phyloP scores from a whole-genome alignment of 1,140 invertebrate species.

The Bombus fervidus region DNA sequence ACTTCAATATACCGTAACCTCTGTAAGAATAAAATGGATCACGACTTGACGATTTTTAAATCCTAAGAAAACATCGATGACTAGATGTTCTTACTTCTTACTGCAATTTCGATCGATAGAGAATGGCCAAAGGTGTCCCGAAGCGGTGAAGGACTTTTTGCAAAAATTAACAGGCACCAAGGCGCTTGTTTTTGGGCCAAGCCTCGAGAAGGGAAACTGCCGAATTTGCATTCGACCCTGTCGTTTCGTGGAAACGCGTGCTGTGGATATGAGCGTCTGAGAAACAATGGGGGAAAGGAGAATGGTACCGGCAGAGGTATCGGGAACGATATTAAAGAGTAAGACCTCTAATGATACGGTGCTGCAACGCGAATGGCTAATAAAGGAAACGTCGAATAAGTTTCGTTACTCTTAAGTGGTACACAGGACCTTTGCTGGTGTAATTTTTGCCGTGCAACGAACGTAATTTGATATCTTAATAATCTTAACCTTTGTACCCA shows the following conservation, averaged over 20 bases:
- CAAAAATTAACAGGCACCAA: slow-evolving; percentile 51
- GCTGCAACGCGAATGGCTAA: not conserved
- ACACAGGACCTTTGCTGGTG: not conserved
- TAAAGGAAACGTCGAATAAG: slow-evolving; percentile 2
- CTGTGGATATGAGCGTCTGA: slow-evolving; percentile 14
- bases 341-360: slow-evolving; percentile 34
- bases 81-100: not conserved
- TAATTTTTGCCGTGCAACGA: not conserved
- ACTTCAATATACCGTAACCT: too few relatives aligned
- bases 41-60: not conserved
- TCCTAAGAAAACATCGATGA: not conserved
- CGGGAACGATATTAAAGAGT: slow-evolving; percentile 49
- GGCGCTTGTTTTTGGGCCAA: slow-evolving; percentile 4
- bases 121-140: not conserved
- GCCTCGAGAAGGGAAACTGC: slow-evolving; percentile 30
- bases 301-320: slow-evolving; percentile 47
- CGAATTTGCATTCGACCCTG: slow-evolving; percentile 56
- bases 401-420: not conserved
- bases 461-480: not conserved
- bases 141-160: not conserved
- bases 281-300: not conserved
- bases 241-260: slow-evolving; percentile 46
- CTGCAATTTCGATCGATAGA: slow-evolving; percentile 11
- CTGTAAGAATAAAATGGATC: not conserved
- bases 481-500: not conserved